Evolutionary conservation across 2,888 invertebrate species (phyloP).

Genomic region (Heterodera filipjevi): DNA sequence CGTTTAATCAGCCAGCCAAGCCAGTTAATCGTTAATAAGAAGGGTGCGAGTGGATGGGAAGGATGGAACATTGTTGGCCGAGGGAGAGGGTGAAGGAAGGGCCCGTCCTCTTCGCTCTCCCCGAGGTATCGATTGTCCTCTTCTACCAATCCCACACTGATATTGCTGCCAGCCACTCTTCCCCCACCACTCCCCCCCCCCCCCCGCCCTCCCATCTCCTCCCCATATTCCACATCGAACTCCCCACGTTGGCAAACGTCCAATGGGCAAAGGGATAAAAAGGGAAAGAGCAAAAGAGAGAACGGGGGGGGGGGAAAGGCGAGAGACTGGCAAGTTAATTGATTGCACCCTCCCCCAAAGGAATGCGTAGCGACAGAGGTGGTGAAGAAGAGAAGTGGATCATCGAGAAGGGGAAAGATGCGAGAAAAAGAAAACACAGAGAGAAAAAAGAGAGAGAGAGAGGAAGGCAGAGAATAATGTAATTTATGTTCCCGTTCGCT

Average conservation of each 20-base stretch:
- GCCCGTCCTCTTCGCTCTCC: not conserved
- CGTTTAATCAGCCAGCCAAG: conserved; percentile 15
- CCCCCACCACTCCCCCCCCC: not conserved
- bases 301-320: not conserved
- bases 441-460: not conserved
- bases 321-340: conserved; percentile 16
- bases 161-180: conserved; percentile 14
- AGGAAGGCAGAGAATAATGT: not conserved
- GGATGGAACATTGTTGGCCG: conserved; percentile 9
- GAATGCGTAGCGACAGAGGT: conserved; percentile 8
- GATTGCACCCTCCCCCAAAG: conserved; percentile 5
- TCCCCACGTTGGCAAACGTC: conserved; percentile 9
- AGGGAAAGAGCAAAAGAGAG: conserved; percentile 7
- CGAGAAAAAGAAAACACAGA: not conserved
- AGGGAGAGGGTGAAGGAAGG: not conserved
- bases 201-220: too few relatives aligned
- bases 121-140: conserved; percentile 10
- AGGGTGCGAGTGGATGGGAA: not conserved
- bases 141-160: not conserved
- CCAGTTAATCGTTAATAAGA: not conserved
- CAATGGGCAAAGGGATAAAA: conserved; percentile 9
- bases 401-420: not conserved
- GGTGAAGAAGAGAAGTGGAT: not conserved
- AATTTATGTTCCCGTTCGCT: conserved; percentile 5
- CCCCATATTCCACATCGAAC: conserved; percentile 3